Percentiles rank a stretch among this genome's conserved stretches.
These are phyloP conservation scores for Caenorhabditis parvicauda DNA, from an alignment of 2,888 invertebrate genomes.

Conservation along the genomic window DNA sequence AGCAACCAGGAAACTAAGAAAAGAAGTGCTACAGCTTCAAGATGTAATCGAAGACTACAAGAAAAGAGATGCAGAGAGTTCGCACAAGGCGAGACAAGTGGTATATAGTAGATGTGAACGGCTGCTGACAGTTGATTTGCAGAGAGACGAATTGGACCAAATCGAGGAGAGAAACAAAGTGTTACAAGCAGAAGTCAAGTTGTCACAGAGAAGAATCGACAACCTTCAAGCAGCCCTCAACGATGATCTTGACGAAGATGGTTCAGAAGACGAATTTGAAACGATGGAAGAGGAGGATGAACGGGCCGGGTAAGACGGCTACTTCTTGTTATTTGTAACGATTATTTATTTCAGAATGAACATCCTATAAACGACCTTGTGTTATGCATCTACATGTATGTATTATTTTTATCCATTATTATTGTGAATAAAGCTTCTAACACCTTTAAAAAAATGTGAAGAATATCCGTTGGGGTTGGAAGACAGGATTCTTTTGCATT, in stretches of 20 bases:
- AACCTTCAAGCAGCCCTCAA: constrained; percentile 12
- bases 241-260: constrained; percentile 12
- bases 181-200: constrained; percentile 73
- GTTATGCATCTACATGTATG: too few species aligned
- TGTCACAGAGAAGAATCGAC: constrained; percentile 84
- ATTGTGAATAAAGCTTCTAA: too few species aligned
- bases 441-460: too few species aligned
- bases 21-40: constrained; percentile 10
- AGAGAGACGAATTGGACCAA: constrained; percentile 27
- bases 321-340: too few species aligned
- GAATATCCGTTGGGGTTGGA: too few species aligned
- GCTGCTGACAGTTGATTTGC: background rate
- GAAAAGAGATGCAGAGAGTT: constrained; percentile 18
- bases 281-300: background rate
- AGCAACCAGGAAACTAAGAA: constrained; percentile 16
- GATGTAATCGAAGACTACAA: constrained; percentile 14
- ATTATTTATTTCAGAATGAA: too few species aligned
- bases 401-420: too few species aligned
- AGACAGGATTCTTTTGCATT: too few species aligned
- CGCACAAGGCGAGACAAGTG: constrained; percentile 5
- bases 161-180: constrained; percentile 53
- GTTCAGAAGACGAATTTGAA: background rate
- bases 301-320: background rate
- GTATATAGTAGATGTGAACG: too few species aligned
- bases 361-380: too few species aligned